Evolutionary conservation across 2,113 vertebrate species (phyloP).

Genomic region (Nothocercus nigrocapillus): DNA sequence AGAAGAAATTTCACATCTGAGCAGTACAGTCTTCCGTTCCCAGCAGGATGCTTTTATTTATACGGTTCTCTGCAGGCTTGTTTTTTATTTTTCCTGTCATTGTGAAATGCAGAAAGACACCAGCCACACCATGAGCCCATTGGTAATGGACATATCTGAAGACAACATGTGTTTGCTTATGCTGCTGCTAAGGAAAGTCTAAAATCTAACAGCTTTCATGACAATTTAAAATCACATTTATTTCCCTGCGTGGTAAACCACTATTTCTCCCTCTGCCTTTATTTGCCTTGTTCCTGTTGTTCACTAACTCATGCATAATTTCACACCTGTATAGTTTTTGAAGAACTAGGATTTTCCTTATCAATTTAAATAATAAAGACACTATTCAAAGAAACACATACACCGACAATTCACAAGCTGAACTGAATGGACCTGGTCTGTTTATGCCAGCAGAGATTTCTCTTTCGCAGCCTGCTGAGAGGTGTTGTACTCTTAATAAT

Average conservation of each 20-base stretch:
- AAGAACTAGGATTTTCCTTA: slow-evolving; percentile 8
- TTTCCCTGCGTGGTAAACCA: background rate
- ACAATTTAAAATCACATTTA: background rate
- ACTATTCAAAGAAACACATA: background rate
- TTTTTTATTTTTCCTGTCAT: background rate
- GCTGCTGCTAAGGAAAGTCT: background rate
- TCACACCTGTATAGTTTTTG: slow-evolving; percentile 10
- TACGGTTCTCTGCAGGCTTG: background rate
- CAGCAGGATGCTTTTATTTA: background rate
- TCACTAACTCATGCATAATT: slow-evolving; percentile 18
- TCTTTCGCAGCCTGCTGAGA: background rate
- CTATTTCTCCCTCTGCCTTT: background rate
- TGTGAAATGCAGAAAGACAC: background rate
- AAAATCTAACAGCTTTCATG: background rate
- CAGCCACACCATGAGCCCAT: no score
- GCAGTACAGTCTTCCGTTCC: background rate
- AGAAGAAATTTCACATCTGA: background rate
- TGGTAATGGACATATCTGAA: background rate
- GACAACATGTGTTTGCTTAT: background rate
- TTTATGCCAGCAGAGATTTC: background rate
- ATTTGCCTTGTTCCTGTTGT: slow-evolving; percentile 9
- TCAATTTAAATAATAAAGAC: slow-evolving; percentile 8
- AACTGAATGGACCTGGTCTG: background rate
- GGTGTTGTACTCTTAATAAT: background rate
- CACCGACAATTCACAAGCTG: background rate